These are phyloP conservation scores for Diloba caeruleocephala DNA, from an alignment of 2,888 invertebrate species.

Conservation along the genomic window DNA sequence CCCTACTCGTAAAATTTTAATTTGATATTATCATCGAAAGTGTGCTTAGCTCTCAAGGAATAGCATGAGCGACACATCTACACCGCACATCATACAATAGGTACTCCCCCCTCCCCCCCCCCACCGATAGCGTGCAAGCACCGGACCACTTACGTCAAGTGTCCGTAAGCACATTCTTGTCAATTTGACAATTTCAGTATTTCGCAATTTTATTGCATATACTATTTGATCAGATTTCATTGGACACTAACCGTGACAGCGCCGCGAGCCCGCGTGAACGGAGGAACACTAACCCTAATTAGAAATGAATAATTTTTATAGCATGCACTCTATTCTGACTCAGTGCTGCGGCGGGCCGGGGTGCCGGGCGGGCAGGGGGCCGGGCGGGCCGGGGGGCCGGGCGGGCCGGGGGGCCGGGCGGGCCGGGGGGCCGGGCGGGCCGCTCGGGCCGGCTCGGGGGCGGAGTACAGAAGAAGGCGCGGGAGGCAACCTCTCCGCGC, in stretches of 20 bases:
- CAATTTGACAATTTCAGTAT: too few relatives aligned
- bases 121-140: not conserved
- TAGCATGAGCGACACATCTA: slow-evolving; percentile 28
- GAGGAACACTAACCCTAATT: too few relatives aligned
- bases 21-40: slow-evolving; percentile 30
- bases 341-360: too few relatives aligned
- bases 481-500: slow-evolving; percentile 12
- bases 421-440: not conserved
- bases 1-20: slow-evolving; percentile 28
- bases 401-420: not conserved
- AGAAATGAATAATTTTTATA: too few relatives aligned
- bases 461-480: not conserved
- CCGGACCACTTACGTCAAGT: too few relatives aligned
- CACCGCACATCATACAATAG: slow-evolving; percentile 15
- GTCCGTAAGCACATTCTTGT: too few relatives aligned
- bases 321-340: too few relatives aligned
- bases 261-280: too few relatives aligned
- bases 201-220: too few relatives aligned
- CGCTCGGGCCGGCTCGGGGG: not conserved
- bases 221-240: too few relatives aligned
- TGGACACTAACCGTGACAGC: too few relatives aligned
- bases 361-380: not conserved
- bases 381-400: not conserved
- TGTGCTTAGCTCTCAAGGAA: slow-evolving; percentile 18
- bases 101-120: not conserved